Base-by-base conservation (phyloP, 2,113 vertebrate species). In the Suncus etruscus region DNA sequence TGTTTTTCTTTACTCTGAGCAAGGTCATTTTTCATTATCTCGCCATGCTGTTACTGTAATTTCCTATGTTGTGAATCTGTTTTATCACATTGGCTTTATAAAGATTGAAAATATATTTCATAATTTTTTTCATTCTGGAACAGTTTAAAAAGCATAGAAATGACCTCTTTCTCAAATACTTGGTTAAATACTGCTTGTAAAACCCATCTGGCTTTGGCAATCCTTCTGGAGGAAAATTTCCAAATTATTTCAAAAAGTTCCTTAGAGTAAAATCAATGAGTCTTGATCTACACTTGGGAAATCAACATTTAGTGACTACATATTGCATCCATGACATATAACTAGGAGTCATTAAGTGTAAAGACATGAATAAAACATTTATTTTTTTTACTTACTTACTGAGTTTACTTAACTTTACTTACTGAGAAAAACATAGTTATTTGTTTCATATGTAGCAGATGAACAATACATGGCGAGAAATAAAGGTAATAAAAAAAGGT, bases 161-260 rank as follows among this genome's bases (percentile, higher is more conserved):
- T 61, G 58, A 32, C n/a, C 20, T 63, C 6, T 79, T 73, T 25
- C 66, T 88, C 48, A 84, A 87, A 45, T 47, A 39, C 24, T 84
- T 54, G 69, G 50, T 84, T 61, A 74, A 79, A 75, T 80, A 69
- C 31, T 61, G 15, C 75, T 69, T 80, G 25, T 69, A 68, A 87
- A 84, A n/a, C 18, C 25, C 70, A 75, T 80, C 76, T 88, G 80
- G 32, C 10, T 10, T 75, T 25, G 32, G 68, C n/a, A 25, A 50
- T 80, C 85, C n/a, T 61, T 77, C 84, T 80, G 50, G 50, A 75
- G 50, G 3, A 51, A 75, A 51, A 80, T 80, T 48, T 91, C 25
- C 5, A 45, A 31, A 61, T 61, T 45, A 27, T 20, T 68, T 66
- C 58, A 18, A 61, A 61, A 61, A 61, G 4, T 75, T 68, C 39